phyloP scores from a whole-genome alignment of 2,888 invertebrate species.

The Tetramorium bicarinatum region DNA sequence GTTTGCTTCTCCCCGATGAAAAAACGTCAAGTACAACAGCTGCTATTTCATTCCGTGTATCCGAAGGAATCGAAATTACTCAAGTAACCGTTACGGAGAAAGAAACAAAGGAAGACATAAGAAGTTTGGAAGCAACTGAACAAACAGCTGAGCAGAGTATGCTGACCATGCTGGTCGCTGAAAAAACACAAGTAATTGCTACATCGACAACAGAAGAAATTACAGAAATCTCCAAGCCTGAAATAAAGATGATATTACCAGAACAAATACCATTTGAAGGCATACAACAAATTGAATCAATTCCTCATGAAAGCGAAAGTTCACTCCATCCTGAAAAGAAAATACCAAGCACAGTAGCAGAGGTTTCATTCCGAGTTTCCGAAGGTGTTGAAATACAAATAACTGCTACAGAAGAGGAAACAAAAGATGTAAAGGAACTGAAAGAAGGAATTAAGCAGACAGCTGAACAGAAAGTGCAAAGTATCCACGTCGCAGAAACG shows the following conservation, averaged over 20 bases:
- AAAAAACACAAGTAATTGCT: background rate
- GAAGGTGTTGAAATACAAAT: too few species aligned
- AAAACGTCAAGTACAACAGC: background rate
- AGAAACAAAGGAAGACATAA: background rate
- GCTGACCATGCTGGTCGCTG: conserved; percentile 69
- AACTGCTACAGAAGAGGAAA: too few species aligned
- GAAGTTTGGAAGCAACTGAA: conserved; percentile 73
- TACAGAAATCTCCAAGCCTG: too few species aligned
- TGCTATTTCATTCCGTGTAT: background rate
- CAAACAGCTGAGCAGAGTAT: conserved; percentile 80
- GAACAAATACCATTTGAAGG: too few species aligned
- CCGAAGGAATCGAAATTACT: background rate
- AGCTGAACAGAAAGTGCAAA: conserved; percentile 72
- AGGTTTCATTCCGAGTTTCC: too few species aligned
- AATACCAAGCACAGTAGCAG: too few species aligned
- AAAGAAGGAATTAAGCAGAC: conserved; percentile 77
- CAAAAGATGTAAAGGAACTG: too few species aligned
- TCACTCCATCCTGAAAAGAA: too few species aligned
- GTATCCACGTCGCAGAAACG: conserved; percentile 82
- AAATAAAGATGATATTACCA: too few species aligned
- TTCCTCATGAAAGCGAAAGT: too few species aligned
- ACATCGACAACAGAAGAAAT: too few species aligned
- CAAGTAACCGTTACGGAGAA: background rate
- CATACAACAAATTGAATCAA: too few species aligned
- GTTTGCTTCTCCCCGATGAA: background rate